Percentiles rank a stretch among this genome's conserved stretches.
phyloP scores from a whole-genome alignment of 2,888 invertebrate genomes.

The Liodrosophila aerea region DNA sequence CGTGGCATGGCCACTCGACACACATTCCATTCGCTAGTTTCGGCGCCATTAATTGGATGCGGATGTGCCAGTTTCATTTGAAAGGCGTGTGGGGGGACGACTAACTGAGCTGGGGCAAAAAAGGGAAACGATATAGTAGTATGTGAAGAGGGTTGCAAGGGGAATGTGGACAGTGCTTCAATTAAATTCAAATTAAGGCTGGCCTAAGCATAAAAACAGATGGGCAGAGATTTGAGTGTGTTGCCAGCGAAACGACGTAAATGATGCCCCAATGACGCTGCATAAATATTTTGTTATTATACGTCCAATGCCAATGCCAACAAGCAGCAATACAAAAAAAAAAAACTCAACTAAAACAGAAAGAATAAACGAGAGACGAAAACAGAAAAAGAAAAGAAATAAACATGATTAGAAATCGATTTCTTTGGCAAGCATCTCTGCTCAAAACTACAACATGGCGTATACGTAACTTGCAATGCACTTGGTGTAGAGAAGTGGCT shows the following conservation, averaged over 20 bases:
- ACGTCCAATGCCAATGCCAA: conserved; percentile 41
- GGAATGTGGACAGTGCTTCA: conserved; percentile 54
- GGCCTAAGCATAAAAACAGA: conserved; percentile 64
- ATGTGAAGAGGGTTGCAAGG: conserved; percentile 7
- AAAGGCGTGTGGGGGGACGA: not conserved
- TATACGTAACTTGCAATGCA: conserved; percentile 48
- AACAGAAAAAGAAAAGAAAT: conserved; percentile 25
- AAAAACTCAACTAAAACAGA: not conserved
- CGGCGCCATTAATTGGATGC: conserved; percentile 73
- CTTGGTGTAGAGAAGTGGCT: too few relatives aligned
- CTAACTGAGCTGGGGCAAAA: not conserved
- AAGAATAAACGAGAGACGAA: too few relatives aligned
- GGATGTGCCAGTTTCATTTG: conserved; percentile 73
- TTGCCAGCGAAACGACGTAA: conserved; percentile 53
- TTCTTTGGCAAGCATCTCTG: conserved; percentile 37
- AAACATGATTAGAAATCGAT: conserved; percentile 67
- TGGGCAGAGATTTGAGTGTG: conserved; percentile 56
- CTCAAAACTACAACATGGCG: conserved; percentile 38
- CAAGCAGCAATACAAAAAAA: conserved; percentile 6
- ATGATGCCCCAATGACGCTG: conserved; percentile 72
- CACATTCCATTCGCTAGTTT: conserved; percentile 69
- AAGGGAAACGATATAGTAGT: not conserved
- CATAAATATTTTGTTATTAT: conserved; percentile 68
- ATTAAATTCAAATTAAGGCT: conserved; percentile 74
- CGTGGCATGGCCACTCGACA: conserved; percentile 63